A percentile compares a stretch with the other conserved stretches of the same genome.
These are phyloP conservation scores for Gnathonemus longibarbis DNA, from an alignment of 2,113 vertebrate genomes.

Conservation along the genomic window DNA sequence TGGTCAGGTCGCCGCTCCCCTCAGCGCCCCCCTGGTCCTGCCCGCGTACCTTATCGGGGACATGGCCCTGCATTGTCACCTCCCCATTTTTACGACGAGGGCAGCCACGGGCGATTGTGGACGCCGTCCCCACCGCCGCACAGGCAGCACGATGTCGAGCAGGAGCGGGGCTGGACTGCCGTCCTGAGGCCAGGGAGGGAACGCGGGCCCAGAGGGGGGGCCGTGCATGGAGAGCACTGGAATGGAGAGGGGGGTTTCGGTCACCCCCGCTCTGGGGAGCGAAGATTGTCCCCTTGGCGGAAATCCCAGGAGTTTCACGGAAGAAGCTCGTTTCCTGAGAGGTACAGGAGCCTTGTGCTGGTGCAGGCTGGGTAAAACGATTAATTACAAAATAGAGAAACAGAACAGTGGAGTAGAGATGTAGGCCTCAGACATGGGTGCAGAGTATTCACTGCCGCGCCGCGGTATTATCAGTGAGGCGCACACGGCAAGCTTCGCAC, in stretches of 20 bases:
- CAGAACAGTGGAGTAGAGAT: neutral
- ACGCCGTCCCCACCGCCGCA: neutral
- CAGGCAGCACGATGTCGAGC: neutral
- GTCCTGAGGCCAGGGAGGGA: neutral
- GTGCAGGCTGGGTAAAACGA: constrained; percentile 13
- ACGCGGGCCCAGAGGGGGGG: neutral
- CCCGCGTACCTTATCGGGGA: neutral
- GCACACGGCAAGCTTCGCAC: neutral
- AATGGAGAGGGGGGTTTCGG: constrained; percentile 1
- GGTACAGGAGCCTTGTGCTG: constrained; percentile 14
- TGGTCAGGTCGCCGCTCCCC: neutral
- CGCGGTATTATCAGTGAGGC: neutral
- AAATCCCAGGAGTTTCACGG: constrained; percentile 19
- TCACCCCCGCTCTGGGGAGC: neutral
- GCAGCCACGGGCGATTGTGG: neutral
- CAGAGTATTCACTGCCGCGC: constrained; percentile 1
- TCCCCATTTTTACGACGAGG: neutral
- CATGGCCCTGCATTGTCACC: neutral
- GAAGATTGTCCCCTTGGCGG: constrained; percentile 10
- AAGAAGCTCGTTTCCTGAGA: constrained; percentile 15
- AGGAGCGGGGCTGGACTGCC: neutral
- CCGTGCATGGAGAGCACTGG: neutral
- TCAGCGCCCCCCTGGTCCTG: neutral
- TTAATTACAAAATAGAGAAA: neutral
- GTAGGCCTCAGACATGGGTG: neutral